A percentile compares a stretch with the other conserved stretches of the same genome.
Evolutionary conservation across 2,113 vertebrate species (phyloP).

Genomic region (Ellobius talpinus): DNA sequence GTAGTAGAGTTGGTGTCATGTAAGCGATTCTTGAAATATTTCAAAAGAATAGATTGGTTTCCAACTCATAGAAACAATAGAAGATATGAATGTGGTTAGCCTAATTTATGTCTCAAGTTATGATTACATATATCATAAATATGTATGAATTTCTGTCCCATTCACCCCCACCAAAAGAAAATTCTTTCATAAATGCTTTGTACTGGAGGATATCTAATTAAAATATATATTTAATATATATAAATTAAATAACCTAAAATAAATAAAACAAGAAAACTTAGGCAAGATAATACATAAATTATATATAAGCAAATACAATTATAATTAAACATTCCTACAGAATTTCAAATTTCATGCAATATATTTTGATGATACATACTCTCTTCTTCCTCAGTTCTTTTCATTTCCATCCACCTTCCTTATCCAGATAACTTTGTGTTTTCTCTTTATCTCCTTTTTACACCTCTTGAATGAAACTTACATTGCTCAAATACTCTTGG

Average conservation of each 20-base stretch:
- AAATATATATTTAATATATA: background rate
- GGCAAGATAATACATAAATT: background rate
- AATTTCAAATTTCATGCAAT: background rate
- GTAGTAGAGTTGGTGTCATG: background rate
- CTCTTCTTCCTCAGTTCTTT: background rate
- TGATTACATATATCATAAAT: background rate
- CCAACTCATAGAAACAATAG: background rate
- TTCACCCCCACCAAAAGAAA: too few species aligned
- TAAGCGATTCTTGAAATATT: background rate
- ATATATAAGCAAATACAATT: background rate
- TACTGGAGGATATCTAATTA: background rate
- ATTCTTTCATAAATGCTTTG: background rate
- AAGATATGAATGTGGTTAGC: background rate
- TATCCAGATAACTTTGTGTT: background rate
- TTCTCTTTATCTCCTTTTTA: background rate
- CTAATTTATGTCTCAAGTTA: background rate
- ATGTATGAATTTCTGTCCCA: background rate
- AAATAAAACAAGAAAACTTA: constrained; percentile 17
- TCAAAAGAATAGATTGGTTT: background rate
- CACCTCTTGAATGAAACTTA: background rate
- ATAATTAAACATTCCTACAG: too few species aligned
- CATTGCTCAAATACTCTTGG: background rate
- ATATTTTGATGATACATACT: background rate
- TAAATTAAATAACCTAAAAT: background rate
- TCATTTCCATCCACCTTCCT: background rate